phyloP scores from a whole-genome alignment of 2,113 vertebrate genomes.

The Alexandromys fortis region DNA sequence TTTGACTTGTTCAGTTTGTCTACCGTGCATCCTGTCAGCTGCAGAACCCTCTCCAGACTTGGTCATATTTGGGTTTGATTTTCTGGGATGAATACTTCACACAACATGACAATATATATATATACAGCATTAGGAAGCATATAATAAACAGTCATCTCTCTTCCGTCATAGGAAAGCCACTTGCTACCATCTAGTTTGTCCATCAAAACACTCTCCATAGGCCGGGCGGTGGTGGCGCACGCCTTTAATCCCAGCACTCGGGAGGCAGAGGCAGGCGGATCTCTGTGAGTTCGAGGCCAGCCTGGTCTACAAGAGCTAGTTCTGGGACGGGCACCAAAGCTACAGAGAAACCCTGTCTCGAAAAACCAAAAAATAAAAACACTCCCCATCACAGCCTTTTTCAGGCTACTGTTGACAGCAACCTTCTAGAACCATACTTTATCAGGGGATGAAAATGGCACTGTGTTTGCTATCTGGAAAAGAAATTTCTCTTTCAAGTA shows the following conservation, averaged over 20 bases:
- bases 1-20: not conserved
- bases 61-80: not conserved
- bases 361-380: no score
- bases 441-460: not conserved
- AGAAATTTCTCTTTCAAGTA: conserved; percentile 19
- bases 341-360: no score
- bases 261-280: no score
- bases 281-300: no score
- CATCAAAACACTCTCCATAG: not conserved
- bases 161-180: not conserved
- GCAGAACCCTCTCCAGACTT: not conserved
- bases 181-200: not conserved
- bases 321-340: no score
- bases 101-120: not conserved
- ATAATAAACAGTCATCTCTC: not conserved
- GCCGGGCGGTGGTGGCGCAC: no score
- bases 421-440: not conserved
- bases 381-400: conserved; percentile 12
- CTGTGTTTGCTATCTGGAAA: conserved; percentile 11
- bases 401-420: not conserved
- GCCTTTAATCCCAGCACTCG: no score
- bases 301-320: no score
- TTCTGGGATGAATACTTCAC: not conserved
- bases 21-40: not conserved
- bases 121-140: not conserved